Conservation (phyloP, 2,113 vertebrate species). For the Apaloderma vittatum region DNA sequence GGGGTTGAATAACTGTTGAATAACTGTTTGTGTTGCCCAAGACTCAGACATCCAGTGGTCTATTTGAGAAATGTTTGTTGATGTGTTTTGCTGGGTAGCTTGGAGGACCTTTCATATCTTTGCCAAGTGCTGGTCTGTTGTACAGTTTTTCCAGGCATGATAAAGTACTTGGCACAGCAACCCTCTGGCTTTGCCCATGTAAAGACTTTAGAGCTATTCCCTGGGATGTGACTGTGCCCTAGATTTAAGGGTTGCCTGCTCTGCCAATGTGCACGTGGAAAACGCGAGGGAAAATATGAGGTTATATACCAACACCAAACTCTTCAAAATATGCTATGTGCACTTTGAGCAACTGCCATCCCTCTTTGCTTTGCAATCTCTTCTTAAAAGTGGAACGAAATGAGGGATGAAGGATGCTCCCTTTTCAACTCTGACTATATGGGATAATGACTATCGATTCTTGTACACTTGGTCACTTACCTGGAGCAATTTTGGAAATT, state of each 20-base stretch:
- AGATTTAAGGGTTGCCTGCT: neutral
- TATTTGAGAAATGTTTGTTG: neutral
- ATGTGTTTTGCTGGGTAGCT: neutral
- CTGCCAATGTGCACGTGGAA: neutral
- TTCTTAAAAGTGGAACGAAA: neutral
- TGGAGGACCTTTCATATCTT: neutral
- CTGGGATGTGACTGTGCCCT: neutral
- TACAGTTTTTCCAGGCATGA: neutral
- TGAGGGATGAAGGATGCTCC: neutral
- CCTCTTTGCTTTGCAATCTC: neutral
- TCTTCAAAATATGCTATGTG: neutral
- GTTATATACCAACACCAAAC: neutral
- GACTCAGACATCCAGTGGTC: neutral
- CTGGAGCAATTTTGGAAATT: neutral
- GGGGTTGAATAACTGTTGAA: neutral
- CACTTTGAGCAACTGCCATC: neutral
- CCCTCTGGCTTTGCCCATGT: neutral
- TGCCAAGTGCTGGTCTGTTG: neutral
- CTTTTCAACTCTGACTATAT: neutral
- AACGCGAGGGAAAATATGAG: neutral
- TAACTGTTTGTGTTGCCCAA: fast-evolving
- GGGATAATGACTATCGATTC: neutral
- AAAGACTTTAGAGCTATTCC: neutral
- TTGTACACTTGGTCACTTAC: neutral
- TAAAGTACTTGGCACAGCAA: neutral